Base-by-base conservation (phyloP, 2,797 vertebrate species). In the Botia kubotai region DNA sequence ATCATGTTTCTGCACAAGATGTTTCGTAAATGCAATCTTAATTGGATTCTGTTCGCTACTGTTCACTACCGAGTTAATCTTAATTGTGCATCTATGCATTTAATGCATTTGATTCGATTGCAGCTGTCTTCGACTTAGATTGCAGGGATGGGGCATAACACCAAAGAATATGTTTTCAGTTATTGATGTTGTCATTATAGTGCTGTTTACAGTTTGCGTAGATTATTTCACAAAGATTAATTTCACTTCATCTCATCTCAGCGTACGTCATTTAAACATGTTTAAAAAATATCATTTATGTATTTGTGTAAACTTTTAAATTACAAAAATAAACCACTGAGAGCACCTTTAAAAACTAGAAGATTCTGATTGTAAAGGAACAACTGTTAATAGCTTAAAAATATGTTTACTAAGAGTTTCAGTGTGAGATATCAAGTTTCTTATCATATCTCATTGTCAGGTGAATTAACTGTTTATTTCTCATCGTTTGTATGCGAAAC, bases 1-100 rank as follows among this genome's bases (percentile, higher is more conserved):
- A 26, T 26, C 23, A 26, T 46, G 19, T 60, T 48, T 68, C 43
- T 73, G 63, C 10, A n/a, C 2, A 6, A 48, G 48, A 46, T 29
- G 43, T 46, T 26, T 65, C 80, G 33, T 67, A 73, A 33, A 63
- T 50, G 36, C 16, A 63, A 46, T 17, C 50, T 68, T 53, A 60
- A 78, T 12, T 16, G 33, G 17, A 72, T 23, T 65, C 19, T 33
- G 58, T 14, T 33, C 26, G 14, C 7, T 46, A 60, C 1, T 16
- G 50, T 43, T 14, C 16, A 3, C 3, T 58, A 23, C 4, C 17
- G 29, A 23, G 46, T 63, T 48, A 7, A 26, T 60, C 55, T 53
- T 36, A 72, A 43, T 14, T 72, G 21, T 43, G 16, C 43, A 10
- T 46, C 10, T 46, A 46, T 46, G 43, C 43, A 46, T 46, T 46